Base-by-base conservation (phyloP, 2,797 vertebrate species). In the Acropternis orthonyx region DNA sequence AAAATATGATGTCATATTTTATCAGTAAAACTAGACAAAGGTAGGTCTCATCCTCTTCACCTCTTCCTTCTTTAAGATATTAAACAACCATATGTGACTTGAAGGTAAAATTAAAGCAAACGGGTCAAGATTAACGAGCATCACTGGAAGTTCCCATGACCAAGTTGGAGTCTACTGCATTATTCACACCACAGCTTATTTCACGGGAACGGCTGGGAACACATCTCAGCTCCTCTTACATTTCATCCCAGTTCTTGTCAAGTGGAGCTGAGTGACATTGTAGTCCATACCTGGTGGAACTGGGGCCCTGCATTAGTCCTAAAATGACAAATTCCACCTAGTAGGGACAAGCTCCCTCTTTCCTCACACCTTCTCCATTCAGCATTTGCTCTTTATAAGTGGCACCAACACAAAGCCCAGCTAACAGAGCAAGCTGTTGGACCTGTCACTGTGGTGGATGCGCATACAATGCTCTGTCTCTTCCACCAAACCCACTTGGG, bases 291-390 rank as follows among this genome's bases (percentile, higher is more conserved):
- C 37, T 71, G 56, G 43, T 28, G 17, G 39, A 75, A 87, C 4
- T 4, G 37, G 21, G n/a, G 39, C 32, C 32, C 54, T 71, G 72
- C 34, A 63, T 73, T 44, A 67, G n/a, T 72, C 34, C 58, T 58
- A 32, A 77, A 72, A 46, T 2, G 5, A 36, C 2, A 46, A 5
- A 51, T 28, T 43, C 63, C 21, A 63, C n/a, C 10, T 30, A 12
- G 7, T 3, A 65, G 36, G 21, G 41, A 24, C 23, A 77, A 44
- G 28, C 41, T 51, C 63, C 0, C 0, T 12, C 46, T 52, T 65
- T 69, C 54, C 83, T 71, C 44, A 67, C 36, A 37, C 65, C 14
- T 10, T 46, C 30, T 56, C 78, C 14, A 39, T 49, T 62, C n/a
- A 67, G 65, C 39, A 58, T 27, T 3, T 39, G 39, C 16, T 28